These are phyloP conservation scores for Girardia tigrina DNA, from an alignment of 2,888 invertebrate species.

Conservation along the genomic window DNA sequence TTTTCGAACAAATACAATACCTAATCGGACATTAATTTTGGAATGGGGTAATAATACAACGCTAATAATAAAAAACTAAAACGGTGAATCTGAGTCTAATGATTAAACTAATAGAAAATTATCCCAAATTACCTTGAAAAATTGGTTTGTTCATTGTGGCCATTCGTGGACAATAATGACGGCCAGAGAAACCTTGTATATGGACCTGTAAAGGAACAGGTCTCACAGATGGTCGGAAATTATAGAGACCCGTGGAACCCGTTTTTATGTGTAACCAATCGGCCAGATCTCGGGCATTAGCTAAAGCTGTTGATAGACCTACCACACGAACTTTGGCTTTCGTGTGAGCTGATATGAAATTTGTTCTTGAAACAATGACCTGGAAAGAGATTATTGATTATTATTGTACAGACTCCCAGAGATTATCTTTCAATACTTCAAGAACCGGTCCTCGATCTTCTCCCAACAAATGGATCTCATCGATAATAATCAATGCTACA, in stretches of 20 bases:
- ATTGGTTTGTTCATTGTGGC: slow-evolving; percentile 97
- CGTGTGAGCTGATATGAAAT: slow-evolving; percentile 82
- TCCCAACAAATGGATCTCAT: slow-evolving; percentile 87
- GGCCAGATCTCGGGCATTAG: slow-evolving; percentile 87
- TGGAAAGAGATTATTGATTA: neutral
- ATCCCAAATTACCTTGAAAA: slow-evolving; percentile 60
- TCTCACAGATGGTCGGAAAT: slow-evolving; percentile 89
- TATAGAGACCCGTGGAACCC: slow-evolving; percentile 70
- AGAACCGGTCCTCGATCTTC: slow-evolving; percentile 58
- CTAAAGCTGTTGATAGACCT: slow-evolving; percentile 87
- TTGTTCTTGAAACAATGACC: slow-evolving; percentile 78
- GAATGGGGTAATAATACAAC: too few species aligned
- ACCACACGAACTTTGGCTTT: slow-evolving; percentile 69
- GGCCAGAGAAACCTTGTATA: slow-evolving; percentile 84
- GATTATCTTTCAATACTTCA: slow-evolving; percentile 58
- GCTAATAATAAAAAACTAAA: too few species aligned
- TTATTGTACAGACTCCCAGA: neutral
- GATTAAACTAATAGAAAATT: too few species aligned
- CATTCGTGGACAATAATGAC: slow-evolving; percentile 98
- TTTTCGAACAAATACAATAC: too few species aligned
- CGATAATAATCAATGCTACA: slow-evolving; percentile 80
- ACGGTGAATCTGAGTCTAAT: too few species aligned
- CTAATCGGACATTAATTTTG: too few species aligned
- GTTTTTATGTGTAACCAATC: slow-evolving; percentile 74
- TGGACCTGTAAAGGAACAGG: slow-evolving; percentile 89